A percentile compares a stretch with the other conserved stretches of the same genome.
Conservation (phyloP, 2,113 vertebrate species). For the Trichomycterus rosablanca region DNA sequence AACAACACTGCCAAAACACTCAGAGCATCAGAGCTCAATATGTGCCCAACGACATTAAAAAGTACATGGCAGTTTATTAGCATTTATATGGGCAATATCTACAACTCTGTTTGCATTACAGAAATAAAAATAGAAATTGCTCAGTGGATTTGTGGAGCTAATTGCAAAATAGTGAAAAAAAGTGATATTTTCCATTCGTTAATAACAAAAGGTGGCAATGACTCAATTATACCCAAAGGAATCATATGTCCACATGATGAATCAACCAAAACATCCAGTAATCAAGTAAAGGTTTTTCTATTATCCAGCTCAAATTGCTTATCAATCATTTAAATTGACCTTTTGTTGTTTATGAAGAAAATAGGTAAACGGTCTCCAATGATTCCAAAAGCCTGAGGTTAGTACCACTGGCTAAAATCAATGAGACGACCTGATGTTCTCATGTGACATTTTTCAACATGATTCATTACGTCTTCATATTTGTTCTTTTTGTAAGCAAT, state of each 20-base stretch:
- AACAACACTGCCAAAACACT: not conserved
- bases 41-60: slow-evolving; percentile 18
- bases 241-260: slow-evolving; percentile 56
- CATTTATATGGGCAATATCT: slow-evolving; percentile 16
- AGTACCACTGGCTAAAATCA: slow-evolving; percentile 58
- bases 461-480: slow-evolving; percentile 52
- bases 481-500: slow-evolving; percentile 53
- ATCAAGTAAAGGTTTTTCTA: slow-evolving; percentile 57
- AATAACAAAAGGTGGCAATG: slow-evolving; percentile 15
- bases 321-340: slow-evolving; percentile 66
- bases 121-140: not conserved
- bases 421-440: slow-evolving; percentile 55
- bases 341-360: slow-evolving; percentile 56
- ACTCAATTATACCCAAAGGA: slow-evolving; percentile 50
- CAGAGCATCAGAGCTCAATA: not conserved
- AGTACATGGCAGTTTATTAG: slow-evolving; percentile 29
- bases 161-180: not conserved
- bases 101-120: slow-evolving; percentile 28
- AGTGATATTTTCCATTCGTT: not conserved
- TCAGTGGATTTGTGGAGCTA: not conserved
- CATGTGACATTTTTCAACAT: slow-evolving; percentile 50
- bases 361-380: slow-evolving; percentile 44
- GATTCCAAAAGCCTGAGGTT: slow-evolving; percentile 43
- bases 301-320: slow-evolving; percentile 56
- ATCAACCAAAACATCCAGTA: slow-evolving; percentile 57